Base-by-base conservation (phyloP, 2,888 invertebrate species). In the Taenaris catops region DNA sequence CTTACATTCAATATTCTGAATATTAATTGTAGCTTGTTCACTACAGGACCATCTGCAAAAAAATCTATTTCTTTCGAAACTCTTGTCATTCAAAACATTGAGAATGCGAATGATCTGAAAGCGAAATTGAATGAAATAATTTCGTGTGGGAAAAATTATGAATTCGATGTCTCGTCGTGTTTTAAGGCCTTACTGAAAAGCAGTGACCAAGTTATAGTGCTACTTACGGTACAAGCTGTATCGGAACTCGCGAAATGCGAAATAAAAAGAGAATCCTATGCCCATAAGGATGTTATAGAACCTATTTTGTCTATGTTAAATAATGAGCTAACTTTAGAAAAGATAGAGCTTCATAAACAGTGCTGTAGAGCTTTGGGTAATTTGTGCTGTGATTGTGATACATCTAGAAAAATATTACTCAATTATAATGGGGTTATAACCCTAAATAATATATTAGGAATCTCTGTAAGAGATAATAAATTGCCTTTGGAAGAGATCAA, bases 321-420 rank as follows among this genome's bases (percentile, higher is more conserved):
- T 4, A 70, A 55, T 48, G 74, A 78, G 19, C 42, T 63, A 2
- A 61, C 58, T 18, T 20, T 53, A 8, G 75, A 89, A 5, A 76
- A 73, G 39, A 59, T 88, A 41, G 89, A 91, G 45, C 65, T 91
- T 31, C 76, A 91, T 4, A 92, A 92, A 48, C 94, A 96, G 63
- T 90, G 92, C 20, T 94, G 94, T 51, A 89, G 96, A 55, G 94
- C 95, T 1, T 80, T 97, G 9, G 96, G 96, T 18, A 97, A 97
- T 71, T 91, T 97, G 59, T 96, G 95, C 66, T 96, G 93, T 67
- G 93, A 96, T 62, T 95, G 96, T 79, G 93, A 95, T 81, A 84
- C 88, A 54, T 89, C 91, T 8, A 84, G 91, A 44, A 87, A 87
- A 40, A 64, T 88, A 32, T 83, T 92, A 18, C 54, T 75, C 1